A percentile compares a stretch with the other conserved stretches of the same genome.
phyloP scores from a whole-genome alignment of 2,797 vertebrate genomes.

The Mormyrops boulengeri region DNA sequence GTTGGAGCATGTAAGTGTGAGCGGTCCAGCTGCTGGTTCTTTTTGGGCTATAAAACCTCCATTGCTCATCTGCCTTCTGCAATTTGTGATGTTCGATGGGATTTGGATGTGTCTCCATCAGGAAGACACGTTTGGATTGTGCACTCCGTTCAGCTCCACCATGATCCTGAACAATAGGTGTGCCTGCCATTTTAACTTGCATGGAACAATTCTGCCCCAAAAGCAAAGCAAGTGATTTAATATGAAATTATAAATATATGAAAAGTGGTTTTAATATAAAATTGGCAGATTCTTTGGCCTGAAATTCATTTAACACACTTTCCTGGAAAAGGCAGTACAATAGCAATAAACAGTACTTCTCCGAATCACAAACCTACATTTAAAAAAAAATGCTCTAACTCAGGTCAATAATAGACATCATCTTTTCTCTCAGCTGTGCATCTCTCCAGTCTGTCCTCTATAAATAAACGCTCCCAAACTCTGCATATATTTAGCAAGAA shows the following conservation, averaged over 20 bases:
- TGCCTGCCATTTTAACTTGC: background rate
- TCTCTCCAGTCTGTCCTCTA: background rate
- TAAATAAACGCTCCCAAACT: background rate
- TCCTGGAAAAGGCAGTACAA: background rate
- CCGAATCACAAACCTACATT: background rate
- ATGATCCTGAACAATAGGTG: background rate
- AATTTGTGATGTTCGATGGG: background rate
- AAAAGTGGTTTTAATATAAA: background rate
- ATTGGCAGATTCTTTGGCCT: background rate
- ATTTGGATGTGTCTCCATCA: background rate
- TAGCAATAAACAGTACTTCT: background rate
- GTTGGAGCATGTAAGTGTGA: background rate
- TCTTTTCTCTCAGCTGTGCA: background rate
- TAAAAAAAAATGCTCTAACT: background rate
- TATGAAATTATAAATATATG: background rate
- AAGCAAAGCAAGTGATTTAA: background rate
- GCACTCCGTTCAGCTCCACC: background rate
- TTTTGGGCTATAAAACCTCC: background rate
- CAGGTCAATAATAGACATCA: background rate
- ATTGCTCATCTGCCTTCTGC: background rate
- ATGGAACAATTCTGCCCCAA: background rate
- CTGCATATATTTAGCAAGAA: background rate
- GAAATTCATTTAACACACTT: background rate
- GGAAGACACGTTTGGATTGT: background rate
- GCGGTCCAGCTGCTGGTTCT: background rate